phyloP scores from a whole-genome alignment of 2,797 vertebrate species.

The Halcyon leucocephala region DNA sequence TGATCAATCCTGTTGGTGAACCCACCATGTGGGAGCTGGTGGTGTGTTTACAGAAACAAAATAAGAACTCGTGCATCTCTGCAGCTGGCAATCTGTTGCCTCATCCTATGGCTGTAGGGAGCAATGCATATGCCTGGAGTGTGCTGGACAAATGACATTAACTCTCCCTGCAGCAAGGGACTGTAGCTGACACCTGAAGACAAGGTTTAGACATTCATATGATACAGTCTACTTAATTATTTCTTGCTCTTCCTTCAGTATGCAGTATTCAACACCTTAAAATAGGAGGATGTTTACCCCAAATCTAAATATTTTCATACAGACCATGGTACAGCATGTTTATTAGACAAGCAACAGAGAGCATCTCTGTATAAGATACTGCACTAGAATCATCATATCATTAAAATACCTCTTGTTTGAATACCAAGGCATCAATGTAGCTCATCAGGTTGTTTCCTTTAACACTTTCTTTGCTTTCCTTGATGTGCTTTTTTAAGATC shows the following conservation, averaged over 20 bases:
- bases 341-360: background rate
- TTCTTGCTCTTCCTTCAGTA: background rate
- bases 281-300: background rate
- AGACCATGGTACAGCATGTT: fast-evolving
- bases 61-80: background rate
- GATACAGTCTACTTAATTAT: background rate
- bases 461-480: background rate
- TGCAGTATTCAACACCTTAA: background rate
- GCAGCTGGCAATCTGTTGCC: background rate
- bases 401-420: conserved; percentile 49
- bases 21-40: background rate
- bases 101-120: fast-evolving
- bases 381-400: background rate
- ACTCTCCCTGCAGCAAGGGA: background rate
- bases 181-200: background rate
- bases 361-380: background rate
- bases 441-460: background rate
- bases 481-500: conserved; percentile 25
- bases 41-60: background rate
- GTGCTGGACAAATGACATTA: background rate
- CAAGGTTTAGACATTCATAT: background rate
- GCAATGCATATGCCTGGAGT: background rate
- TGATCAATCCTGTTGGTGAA: background rate
- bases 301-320: background rate
- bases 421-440: conserved; percentile 41